Conservation (phyloP, 1,140 invertebrate genomes). For the Zaprionus ghesquierei region DNA sequence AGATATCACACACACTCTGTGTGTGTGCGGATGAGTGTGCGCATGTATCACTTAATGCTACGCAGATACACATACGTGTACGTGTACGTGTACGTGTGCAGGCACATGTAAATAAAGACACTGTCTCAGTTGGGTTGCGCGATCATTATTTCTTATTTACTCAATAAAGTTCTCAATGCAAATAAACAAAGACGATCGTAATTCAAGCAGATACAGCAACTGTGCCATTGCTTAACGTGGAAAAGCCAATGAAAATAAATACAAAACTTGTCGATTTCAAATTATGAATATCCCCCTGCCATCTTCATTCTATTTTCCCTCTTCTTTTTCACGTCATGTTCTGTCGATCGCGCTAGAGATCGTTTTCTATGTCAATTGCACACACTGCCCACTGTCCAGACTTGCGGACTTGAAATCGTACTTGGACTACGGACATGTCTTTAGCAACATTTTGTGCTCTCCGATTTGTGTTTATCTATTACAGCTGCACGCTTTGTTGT, state of each 20-base stretch:
- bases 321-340: slow-evolving; percentile 42
- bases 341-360: slow-evolving; percentile 55
- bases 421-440: slow-evolving; percentile 53
- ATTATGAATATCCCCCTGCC: slow-evolving; percentile 51
- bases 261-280: slow-evolving; percentile 51
- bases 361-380: slow-evolving; percentile 57
- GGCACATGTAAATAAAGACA: not conserved
- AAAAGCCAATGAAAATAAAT: slow-evolving; percentile 55
- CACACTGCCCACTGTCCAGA: slow-evolving; percentile 19
- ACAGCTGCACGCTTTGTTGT: slow-evolving; percentile 30
- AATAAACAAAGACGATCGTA: slow-evolving; percentile 42
- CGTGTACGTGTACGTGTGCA: not conserved
- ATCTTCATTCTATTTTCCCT: slow-evolving; percentile 1
- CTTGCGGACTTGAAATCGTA: slow-evolving; percentile 33
- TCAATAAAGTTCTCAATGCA: slow-evolving; percentile 42
- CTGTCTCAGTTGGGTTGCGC: slow-evolving; percentile 30
- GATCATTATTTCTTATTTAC: slow-evolving; percentile 44
- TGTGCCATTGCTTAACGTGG: slow-evolving; percentile 49
- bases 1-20: not conserved
- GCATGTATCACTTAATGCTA: not conserved
- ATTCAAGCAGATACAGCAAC: slow-evolving; percentile 41
- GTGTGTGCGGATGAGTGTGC: not conserved
- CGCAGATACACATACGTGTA: not conserved
- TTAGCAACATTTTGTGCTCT: slow-evolving; percentile 49
- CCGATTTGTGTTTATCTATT: slow-evolving; percentile 48